Percentiles rank a stretch among this genome's conserved stretches.
Evolutionary conservation across 37 sponge, comb jelly and placozoan species (phyloP).

Genomic region (Oscarella lobularis): DNA sequence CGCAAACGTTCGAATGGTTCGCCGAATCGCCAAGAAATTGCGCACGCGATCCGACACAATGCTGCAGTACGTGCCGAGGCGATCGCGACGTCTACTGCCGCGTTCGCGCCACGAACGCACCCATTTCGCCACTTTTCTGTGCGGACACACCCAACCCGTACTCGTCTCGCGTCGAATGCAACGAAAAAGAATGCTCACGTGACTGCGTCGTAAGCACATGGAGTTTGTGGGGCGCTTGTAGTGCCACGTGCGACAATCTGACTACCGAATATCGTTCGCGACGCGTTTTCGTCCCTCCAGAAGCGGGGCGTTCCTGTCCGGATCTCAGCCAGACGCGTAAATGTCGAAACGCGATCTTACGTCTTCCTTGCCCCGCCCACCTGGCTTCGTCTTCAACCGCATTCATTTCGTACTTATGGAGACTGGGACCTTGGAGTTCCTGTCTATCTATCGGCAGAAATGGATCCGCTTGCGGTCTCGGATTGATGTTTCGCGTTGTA

Average conservation of each 20-base stretch:
- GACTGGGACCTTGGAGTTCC: not conserved
- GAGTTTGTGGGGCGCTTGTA: slow-evolving; percentile 19
- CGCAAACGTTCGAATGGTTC: not conserved
- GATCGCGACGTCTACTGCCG: not conserved
- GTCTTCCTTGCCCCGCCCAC: not conserved
- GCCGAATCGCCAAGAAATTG: not conserved
- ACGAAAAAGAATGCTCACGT: slow-evolving; percentile 6
- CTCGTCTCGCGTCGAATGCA: not conserved
- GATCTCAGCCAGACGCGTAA: not conserved
- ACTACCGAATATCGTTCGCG: slow-evolving; percentile 5
- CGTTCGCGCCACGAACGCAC: not conserved
- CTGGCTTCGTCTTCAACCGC: not conserved
- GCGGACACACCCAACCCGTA: not conserved
- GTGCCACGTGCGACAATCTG: not conserved
- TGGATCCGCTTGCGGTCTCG: not conserved
- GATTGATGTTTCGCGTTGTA: not conserved
- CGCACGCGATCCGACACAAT: not conserved
- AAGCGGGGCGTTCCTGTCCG: not conserved
- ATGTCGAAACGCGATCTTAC: not conserved
- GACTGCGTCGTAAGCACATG: slow-evolving; percentile 23
- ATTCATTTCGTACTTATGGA: not conserved
- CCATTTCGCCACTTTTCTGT: no score
- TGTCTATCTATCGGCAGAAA: not conserved
- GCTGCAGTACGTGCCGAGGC: not conserved
- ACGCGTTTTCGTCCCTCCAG: slow-evolving; percentile 8